Base-by-base conservation (phyloP, 1,140 invertebrate genomes). In the Drosophila sucinea region DNA sequence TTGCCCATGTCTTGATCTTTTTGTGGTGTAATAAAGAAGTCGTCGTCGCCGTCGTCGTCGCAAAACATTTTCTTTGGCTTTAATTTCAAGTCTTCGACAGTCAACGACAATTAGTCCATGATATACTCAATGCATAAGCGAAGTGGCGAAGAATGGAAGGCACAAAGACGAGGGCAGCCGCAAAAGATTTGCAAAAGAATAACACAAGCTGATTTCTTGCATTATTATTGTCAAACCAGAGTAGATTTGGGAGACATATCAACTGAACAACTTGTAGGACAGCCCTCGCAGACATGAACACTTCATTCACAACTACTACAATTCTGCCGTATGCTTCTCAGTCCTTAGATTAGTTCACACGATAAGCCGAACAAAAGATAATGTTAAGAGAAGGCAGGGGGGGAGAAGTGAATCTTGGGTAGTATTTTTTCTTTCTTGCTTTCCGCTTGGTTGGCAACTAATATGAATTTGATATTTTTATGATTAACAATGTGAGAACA, bases 11-110 rank as follows among this genome's bases (percentile, higher is more conserved):
- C 71, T 74, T 69, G 72, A 11, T 72, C 55, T 38, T 63, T 71
- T 61, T 83, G 80, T 79, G 77, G 81, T 81, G 79, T 86, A 86
- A 86, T 86, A 86, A 86, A 86, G 83, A 82, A 86, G 79, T 70
- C 78, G 78, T 17, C 17, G 65, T 62, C 57, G 32, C 66, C 35
- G 8, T 38, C 29, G 57, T 73, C 75, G 73, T 68, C 71, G 38
- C 35, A 55, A 54, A 17, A 54, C 54, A 72, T 77, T 80, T 84
- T 77, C 81, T 73, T 70, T 73, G 82, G 82, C 82, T 79, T 86
- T 83, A 86, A 81, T 85, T 82, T 73, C 83, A 87, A 66, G 41
- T 41, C 38, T 70, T 27, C 76, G 81, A 74, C 77, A 66, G 81
- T 67, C 81, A 84, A 73, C 70, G 77, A 83, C 76, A 61, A 74